These are phyloP conservation scores for Epistrophe eligans DNA, from an alignment of 2,888 invertebrate genomes.

Conservation along the genomic window DNA sequence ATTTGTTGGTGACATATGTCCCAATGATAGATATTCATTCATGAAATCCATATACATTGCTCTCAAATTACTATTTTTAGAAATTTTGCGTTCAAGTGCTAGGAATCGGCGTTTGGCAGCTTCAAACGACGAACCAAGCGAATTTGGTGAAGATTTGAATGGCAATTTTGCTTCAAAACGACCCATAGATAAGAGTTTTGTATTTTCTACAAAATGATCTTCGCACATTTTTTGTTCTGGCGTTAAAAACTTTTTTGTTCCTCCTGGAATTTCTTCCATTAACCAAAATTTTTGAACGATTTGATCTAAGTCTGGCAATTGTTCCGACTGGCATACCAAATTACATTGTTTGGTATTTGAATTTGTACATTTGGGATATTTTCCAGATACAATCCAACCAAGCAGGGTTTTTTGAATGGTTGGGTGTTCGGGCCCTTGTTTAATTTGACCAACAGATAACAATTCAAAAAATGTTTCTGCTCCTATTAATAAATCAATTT, in stretches of 20 bases:
- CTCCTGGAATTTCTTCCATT: neutral
- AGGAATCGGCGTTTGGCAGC: neutral
- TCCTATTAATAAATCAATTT: neutral
- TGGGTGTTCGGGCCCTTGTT: no score
- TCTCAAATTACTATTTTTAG: neutral
- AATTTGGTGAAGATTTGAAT: neutral
- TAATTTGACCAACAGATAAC: no score
- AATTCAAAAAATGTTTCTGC: no score
- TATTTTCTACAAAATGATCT: no score
- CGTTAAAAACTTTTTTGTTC: no score
- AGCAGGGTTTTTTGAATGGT: no score
- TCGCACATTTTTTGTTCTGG: no score
- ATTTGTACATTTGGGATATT: neutral
- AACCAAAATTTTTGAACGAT: neutral
- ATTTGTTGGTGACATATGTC: no score
- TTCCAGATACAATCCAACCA: no score
- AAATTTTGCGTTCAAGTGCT: neutral
- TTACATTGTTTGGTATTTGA: neutral
- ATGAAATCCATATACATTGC: neutral
- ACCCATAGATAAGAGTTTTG: no score
- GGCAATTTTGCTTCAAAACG: no score
- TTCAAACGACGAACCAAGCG: neutral
- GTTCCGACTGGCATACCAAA: neutral
- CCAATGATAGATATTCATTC: neutral
- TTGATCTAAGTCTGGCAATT: constrained; percentile 2